Base-by-base conservation (phyloP, 2,888 invertebrate genomes). In the Pollenia angustigena region DNA sequence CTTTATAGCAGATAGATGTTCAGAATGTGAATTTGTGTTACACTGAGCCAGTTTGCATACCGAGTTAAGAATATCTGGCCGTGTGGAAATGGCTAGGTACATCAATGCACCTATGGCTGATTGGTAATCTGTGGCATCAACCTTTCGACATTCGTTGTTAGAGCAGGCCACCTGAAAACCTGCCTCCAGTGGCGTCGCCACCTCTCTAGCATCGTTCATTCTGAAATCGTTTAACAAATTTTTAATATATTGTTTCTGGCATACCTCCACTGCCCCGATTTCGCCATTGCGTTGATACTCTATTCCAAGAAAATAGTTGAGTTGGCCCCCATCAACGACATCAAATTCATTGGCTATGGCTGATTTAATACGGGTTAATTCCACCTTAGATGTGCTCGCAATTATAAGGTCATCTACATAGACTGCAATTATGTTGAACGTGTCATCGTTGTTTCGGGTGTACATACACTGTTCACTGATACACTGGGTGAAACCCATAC, bases 391-490 rank as follows among this genome's bases (percentile, higher is more conserved):
- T 12, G 85, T 76, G 62, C 87, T 71, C 8, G 74, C 86, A 12
- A 87, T 1, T 56, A 89, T 83, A 14, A 72, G 58, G n/a, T 86
- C 82, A 60, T 87, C 68, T 4, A 72, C 87, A n/a, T 85, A 50
- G 23, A 23, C 23, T 23, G 23, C 23, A 23, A 23, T 2, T 14
- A 56, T 54, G 12, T 46, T 78, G 23, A 54, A 78, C 11, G 66
- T 48, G 2, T 10, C 10, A 12, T 54, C 14, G 52, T 52, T 11
- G 4, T 16, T 54, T 40, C 40, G 54, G 11, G 23, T 68, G 11
- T 78, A 58, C 32, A 78, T 58, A 14, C 78, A 68, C 6, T 44
- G 68, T 14, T 58, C 78, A 68, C 68, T 48, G 46, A 66, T 12
- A 46, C 68, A 68, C 66, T 52, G 52, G 0, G 18, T 54, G 44